Base-by-base conservation (phyloP, 2,888 invertebrate genomes). In the Leucania comma region DNA sequence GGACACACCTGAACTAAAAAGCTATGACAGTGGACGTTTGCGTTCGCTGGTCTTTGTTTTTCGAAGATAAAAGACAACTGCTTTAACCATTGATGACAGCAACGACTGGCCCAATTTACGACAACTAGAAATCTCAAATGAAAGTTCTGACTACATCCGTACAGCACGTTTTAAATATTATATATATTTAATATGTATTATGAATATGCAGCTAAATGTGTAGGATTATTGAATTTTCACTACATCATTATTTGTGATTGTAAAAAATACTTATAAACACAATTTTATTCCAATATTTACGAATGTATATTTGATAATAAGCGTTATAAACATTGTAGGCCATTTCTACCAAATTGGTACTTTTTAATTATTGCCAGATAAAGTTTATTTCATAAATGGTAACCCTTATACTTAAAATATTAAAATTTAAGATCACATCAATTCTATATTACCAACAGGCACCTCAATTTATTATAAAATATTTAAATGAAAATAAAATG, bases 361-460 rank as follows among this genome's bases (percentile, higher is more conserved):
- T 50, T 54, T 60, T 26, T 46, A 1, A 48, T 20, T 58, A 8
- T 69, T 76, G 14, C 57, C 6, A 61, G 24, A 12, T 50, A 22
- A 48, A 54, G 6, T 56, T 42, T 24, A 57, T 72, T 67, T 57
- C 10, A 32, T 54, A 32, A 59, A 48, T 75, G 24, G 48, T 24
- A 58, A 68, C 29, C 35, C 46, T 54, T 35, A 57, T 26, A 69
- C 2, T 9, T 46, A 59, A 54, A 26, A 46, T 42, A 71, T 58
- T 58, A 35, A 35, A 14, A 54, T 63, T 26, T 54, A 67, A 74
- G 54, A 75, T 70, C 46, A 70, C 50, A 75, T 74, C 50, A 54
- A 62, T 58, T 59, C 17, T 68, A 62, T 54, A 26, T 17, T 38
- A 46, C 24, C 24, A 58, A 62, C 62, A 80, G 51, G 80, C 75